Evolutionary conservation across 2,797 vertebrate genomes (phyloP).

Genomic region (Cossypha caffra): DNA sequence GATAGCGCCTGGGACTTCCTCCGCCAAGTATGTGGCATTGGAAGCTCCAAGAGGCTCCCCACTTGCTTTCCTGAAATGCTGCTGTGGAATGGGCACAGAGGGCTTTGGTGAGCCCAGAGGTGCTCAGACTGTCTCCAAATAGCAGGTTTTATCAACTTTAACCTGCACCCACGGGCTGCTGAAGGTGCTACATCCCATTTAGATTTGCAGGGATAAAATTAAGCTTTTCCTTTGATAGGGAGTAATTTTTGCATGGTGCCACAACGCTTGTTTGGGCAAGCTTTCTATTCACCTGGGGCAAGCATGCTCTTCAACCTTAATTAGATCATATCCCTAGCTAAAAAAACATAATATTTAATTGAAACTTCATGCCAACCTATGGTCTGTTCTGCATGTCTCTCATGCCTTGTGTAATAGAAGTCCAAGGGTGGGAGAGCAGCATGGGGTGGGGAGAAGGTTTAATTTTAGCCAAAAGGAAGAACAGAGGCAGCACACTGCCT

Average conservation of each 20-base stretch:
- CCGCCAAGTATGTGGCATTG: not conserved
- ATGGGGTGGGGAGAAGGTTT: not conserved
- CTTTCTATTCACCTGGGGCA: not conserved
- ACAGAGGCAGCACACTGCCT: not conserved
- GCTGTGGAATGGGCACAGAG: not conserved
- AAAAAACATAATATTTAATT: not conserved
- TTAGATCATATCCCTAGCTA: not conserved
- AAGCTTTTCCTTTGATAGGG: not conserved
- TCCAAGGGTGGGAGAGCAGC: not conserved
- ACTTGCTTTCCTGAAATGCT: accelerated
- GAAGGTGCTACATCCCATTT: not conserved
- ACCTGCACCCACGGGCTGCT: not conserved
- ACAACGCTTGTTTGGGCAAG: not conserved
- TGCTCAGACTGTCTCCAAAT: accelerated
- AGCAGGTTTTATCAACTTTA: not conserved
- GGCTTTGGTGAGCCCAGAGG: not conserved
- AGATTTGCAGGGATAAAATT: not conserved
- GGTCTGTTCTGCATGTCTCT: not conserved
- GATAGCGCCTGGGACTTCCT: not conserved
- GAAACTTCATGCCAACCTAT: not conserved
- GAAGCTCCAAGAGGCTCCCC: not conserved
- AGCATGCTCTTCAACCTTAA: not conserved
- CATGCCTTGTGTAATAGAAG: not conserved
- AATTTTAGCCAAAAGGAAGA: slow-evolving; percentile 25
- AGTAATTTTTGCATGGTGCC: not conserved